Base-by-base conservation (phyloP, 2,888 invertebrate genomes). In the Halocaridina rubra region DNA sequence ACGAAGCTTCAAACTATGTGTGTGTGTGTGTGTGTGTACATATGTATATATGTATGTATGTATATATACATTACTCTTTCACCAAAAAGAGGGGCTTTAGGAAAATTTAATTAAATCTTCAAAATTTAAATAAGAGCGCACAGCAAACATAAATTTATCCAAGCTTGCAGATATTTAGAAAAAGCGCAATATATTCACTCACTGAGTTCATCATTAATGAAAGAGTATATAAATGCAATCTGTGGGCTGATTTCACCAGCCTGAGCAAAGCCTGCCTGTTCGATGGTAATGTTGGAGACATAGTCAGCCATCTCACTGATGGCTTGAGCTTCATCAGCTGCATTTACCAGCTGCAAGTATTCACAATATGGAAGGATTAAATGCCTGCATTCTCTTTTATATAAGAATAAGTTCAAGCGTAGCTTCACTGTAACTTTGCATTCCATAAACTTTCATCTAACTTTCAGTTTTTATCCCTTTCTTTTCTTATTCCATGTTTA, bases 291-390 rank as follows among this genome's bases (percentile, higher is more conserved):
- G 64, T 80, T 71, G 8, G 59, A 69, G 27, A 87, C 85, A 39
- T 87, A 87, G 10, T 69, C 74, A 0, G 87, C 87, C 87, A 87
- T 87, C 76, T 85, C 82, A 33, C 67, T 30, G 61, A 87, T 87
- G 80, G 85, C 81, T 22, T 71, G 75, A 1, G 87, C 87, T 74
- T 87, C 87, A 77, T 82, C 82, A 13, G 85, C 80, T 13, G 87
- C 87, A 87, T 82, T 87, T 29, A 85, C 87, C 19, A 87, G 80
- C 87, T 87, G 85, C 13, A 61, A 71, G 67, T 19, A 53, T 24
- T 24, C 19, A 33, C 1, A n/a, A 71, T 19, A 32, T 71, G 32
- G 13, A 71, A 30, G 16, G 3, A 32, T 71, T 16, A 30, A 71
- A 13, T 13, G 10, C 16, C 2, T 13, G 32, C 30, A 4, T 2